A percentile compares a stretch with the other conserved stretches of the same genome.
phyloP scores from a whole-genome alignment of 1,140 invertebrate species.

The Conopomorpha cramerella region DNA sequence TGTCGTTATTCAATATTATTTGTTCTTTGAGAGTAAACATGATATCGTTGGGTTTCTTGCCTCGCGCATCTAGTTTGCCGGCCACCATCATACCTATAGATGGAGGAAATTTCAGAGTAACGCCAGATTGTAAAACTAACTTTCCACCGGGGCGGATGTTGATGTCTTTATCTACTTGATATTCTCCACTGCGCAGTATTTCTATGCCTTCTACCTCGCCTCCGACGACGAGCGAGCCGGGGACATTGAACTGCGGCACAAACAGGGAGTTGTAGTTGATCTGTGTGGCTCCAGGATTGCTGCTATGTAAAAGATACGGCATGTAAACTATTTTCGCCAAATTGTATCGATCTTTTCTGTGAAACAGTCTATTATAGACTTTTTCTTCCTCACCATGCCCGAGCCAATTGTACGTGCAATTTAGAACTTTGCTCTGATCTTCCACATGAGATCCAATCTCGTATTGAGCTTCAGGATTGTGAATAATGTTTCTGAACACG shows the following conservation, averaged over 20 bases:
- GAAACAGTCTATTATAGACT: slow-evolving; percentile 83
- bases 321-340: slow-evolving; percentile 85
- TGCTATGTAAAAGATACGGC: slow-evolving; percentile 83
- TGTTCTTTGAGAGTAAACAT: slow-evolving; percentile 79
- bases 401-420: slow-evolving; percentile 94
- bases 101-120: slow-evolving; percentile 84
- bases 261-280: slow-evolving; percentile 73
- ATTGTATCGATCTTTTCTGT: slow-evolving; percentile 90
- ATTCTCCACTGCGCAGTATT: slow-evolving; percentile 76
- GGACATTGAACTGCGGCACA: slow-evolving; percentile 75
- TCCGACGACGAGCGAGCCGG: slow-evolving; percentile 73
- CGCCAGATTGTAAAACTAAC: slow-evolving; percentile 83
- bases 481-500: slow-evolving; percentile 89
- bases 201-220: slow-evolving; percentile 89
- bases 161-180: slow-evolving; percentile 87
- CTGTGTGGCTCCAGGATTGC: slow-evolving; percentile 80
- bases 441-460: slow-evolving; percentile 95
- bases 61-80: slow-evolving; percentile 83
- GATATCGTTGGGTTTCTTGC: slow-evolving; percentile 76
- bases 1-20: slow-evolving; percentile 64
- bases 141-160: slow-evolving; percentile 87
- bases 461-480: slow-evolving; percentile 88
- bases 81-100: slow-evolving; percentile 96
- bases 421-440: slow-evolving; percentile 92
- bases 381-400: slow-evolving; percentile 77